Evolutionary conservation across 2,113 vertebrate species (phyloP).

Genomic region (Alectura lathami): DNA sequence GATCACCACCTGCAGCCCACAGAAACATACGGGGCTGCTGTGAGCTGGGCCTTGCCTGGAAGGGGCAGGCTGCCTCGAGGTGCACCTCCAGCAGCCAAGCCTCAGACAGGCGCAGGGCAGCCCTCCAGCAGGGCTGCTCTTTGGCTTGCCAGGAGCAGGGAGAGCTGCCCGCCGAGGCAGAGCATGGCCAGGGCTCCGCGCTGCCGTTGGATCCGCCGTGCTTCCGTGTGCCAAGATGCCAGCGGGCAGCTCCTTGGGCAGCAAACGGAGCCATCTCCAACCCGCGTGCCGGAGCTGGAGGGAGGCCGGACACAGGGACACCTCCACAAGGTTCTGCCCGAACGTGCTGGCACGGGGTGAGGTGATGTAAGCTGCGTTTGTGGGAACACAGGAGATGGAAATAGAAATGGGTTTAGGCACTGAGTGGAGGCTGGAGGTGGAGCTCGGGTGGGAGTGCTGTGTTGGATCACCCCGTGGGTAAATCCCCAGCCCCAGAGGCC

Average conservation of each 20-base stretch:
- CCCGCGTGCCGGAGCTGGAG: neutral
- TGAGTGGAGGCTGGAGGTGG: neutral
- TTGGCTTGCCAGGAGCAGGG: neutral
- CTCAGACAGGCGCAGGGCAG: neutral
- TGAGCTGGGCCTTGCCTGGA: no score
- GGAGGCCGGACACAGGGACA: neutral
- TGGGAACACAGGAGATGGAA: neutral
- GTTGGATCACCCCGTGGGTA: neutral
- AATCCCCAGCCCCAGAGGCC: neutral
- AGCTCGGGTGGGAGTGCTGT: neutral
- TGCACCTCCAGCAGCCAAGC: fast-evolving
- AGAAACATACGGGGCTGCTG: neutral
- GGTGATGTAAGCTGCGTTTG: fast-evolving
- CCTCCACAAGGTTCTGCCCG: fast-evolving
- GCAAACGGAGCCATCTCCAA: neutral
- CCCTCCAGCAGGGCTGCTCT: fast-evolving
- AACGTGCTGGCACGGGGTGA: fast-evolving
- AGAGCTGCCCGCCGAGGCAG: fast-evolving
- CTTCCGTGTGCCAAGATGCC: fast-evolving
- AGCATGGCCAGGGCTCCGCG: fast-evolving
- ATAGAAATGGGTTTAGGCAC: neutral
- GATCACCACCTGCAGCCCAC: fast-evolving
- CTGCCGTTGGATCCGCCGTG: no score
- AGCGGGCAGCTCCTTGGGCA: fast-evolving
- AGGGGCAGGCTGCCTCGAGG: no score